Evolutionary conservation across 1,140 invertebrate species (phyloP).

Genomic region (Epicauta chinensis): DNA sequence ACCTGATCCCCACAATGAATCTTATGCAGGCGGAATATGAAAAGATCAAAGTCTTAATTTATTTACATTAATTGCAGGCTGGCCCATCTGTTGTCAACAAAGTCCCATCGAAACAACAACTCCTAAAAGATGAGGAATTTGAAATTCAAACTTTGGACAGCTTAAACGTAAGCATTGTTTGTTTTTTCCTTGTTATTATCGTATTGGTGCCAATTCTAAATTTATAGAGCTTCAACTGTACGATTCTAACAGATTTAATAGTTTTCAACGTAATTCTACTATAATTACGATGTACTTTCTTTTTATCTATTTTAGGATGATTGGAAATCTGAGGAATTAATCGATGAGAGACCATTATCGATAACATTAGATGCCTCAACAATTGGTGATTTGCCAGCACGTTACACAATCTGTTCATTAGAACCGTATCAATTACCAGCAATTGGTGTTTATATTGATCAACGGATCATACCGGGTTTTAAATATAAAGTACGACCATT

Average conservation of each 20-base stretch:
- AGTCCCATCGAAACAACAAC: too few relatives aligned
- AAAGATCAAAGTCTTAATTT: too few relatives aligned
- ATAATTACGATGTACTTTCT: neutral
- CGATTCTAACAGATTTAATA: too few relatives aligned
- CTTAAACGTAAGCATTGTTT: too few relatives aligned
- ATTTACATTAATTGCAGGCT: too few relatives aligned
- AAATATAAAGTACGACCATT: conserved; percentile 65
- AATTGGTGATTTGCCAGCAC: conserved; percentile 56
- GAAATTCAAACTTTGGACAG: too few relatives aligned
- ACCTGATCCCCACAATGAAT: too few relatives aligned
- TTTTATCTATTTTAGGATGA: neutral
- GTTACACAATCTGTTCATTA: conserved; percentile 55
- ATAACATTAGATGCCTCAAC: conserved; percentile 49
- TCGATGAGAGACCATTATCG: neutral
- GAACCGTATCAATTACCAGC: conserved; percentile 61
- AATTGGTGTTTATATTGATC: conserved; percentile 67
- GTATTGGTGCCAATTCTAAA: neutral
- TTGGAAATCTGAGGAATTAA: neutral
- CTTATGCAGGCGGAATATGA: too few relatives aligned
- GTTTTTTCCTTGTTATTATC: too few relatives aligned
- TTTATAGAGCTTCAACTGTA: neutral
- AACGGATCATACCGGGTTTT: conserved; percentile 64
- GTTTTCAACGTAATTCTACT: too few relatives aligned
- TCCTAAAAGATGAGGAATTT: too few relatives aligned
- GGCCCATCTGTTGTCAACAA: too few relatives aligned